Evolutionary conservation across 1,140 invertebrate species (phyloP), one percentile per base, ranked within the genome.

Genomic region (Lutraria rhynchaena): DNA sequence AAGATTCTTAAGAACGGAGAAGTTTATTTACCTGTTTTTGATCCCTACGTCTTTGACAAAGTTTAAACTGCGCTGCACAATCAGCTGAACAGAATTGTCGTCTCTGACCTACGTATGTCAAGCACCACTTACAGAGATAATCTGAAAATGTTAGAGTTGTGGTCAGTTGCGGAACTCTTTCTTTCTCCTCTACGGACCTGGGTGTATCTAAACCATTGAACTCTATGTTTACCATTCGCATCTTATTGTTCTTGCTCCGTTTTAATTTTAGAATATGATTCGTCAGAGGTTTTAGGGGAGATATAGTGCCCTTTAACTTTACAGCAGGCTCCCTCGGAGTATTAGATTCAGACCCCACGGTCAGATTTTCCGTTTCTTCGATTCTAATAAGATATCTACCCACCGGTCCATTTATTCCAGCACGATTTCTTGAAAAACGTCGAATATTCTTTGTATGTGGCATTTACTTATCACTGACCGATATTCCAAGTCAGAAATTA

Each of bases 101-200:
- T 51, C 78, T 31, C 31, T 81, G 78, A 3, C 78, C 78, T 15
- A 81, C 78, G 57, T 81, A 81, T 4, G 67, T 57, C 33, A 81
- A 63, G 53, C 78, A 81, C 78, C 78, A 81, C 57, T 81, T 81
- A 44, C 78, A 81, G 57, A 81, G 67, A 49, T 81, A 81, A 63
- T 81, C 78, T 81, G 69, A 73, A 81, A 78, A 78, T 55, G 76
- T 78, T 31, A 78, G 76, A 2, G 76, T 78, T 27, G 76, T 69
- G 19, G 76, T 78, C 27, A 78, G 24, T 22, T 61, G 76, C 22
- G 61, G 58, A 0, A 57, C 22, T 19, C 53, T 44, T 11, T 57
- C 76, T 69, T 78, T 78, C 15, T 53, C 41, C 1, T 57, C 63
- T 22, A 31, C 9, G 33, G 51, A n/a, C 22, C 49, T 29, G 15